Evolutionary conservation across 2,888 invertebrate genomes (phyloP), one percentile per base, ranked within the genome.

Genomic region (Anoplius nigerrimus): DNA sequence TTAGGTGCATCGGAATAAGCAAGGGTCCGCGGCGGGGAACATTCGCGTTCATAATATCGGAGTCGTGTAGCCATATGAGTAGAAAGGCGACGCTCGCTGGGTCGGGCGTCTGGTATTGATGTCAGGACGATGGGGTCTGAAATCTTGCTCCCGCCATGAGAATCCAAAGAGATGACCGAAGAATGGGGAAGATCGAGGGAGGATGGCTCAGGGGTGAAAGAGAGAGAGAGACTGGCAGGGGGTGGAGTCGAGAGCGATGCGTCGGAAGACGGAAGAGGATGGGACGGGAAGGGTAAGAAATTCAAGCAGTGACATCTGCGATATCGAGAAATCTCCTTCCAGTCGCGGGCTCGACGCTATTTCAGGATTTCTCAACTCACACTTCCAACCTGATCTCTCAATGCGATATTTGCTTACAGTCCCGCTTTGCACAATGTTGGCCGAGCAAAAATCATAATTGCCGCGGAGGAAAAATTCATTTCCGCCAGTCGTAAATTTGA

Each of bases 321-420:
- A 74, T 74, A 75, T 82, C 72, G 72, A 61, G 72, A 55, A 72
- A 71, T 76, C 77, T 62, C 48, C 63, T 43, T 62, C 52, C 62
- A 16, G 6, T 51, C 61, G 21, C 46, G 62, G n/a, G 56, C 60
- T 55, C 71, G 62, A 61, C 55, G 42, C 45, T 51, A 45, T 51
- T 42, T 42, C 46, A 54, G 43, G 55, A 59, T 63, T 42, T 48
- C 48, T 16, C 27, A 34, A 56, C 27, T 54, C 27, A 52, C 51
- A 16, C 57, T 15, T 20, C 46, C 16, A 54, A 62, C 58, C 51
- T 51, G 24, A 62, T 56, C 59, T 57, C 51, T 57, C 64, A 66
- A 74, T 75, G 6, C 48, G 5, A n/a, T 15, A 6, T 43, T 43
- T 15, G 43, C 8, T 6, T 11, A 43, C 8, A 43, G 15, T 43